Evolutionary conservation across 2,797 vertebrate species (phyloP).

Genomic region (Phrynocephalus forsythii): DNA sequence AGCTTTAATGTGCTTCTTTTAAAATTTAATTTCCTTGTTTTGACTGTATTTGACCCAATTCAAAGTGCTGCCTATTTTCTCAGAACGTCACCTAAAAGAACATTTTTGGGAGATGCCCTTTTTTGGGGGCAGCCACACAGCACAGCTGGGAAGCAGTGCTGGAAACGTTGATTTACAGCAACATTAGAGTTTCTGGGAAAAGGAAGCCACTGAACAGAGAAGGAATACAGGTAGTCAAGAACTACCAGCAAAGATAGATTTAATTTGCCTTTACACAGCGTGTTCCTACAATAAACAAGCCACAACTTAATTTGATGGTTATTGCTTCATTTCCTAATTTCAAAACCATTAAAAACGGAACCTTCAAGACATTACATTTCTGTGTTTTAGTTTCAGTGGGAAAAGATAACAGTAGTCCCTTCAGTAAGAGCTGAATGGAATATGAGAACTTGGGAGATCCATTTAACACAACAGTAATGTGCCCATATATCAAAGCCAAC

Average conservation of each 20-base stretch:
- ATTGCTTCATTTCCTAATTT: not conserved
- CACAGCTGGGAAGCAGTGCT: slow-evolving; percentile 29
- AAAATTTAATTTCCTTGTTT: slow-evolving; percentile 56
- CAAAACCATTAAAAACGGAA: not conserved
- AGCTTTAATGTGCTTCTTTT: slow-evolving; percentile 44
- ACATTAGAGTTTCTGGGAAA: no score
- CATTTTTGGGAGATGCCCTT: slow-evolving; percentile 42
- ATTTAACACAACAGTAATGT: no score
- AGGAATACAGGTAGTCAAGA: not conserved
- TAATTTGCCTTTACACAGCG: not conserved
- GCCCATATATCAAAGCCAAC: not conserved
- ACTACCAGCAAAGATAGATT: not conserved
- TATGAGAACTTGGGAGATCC: not conserved
- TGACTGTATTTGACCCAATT: slow-evolving; percentile 47
- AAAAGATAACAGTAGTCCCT: not conserved
- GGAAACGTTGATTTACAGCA: not conserved
- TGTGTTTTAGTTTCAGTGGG: not conserved
- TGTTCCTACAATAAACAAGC: not conserved
- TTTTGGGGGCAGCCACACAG: slow-evolving; percentile 2
- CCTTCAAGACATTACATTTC: not conserved
- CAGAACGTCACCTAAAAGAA: slow-evolving; percentile 55
- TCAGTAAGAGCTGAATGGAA: not conserved
- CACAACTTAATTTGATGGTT: not conserved
- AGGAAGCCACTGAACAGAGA: not conserved
- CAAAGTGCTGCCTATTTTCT: slow-evolving; percentile 60